phyloP scores from a whole-genome alignment of 2,113 vertebrate species.

The Grus americana region DNA sequence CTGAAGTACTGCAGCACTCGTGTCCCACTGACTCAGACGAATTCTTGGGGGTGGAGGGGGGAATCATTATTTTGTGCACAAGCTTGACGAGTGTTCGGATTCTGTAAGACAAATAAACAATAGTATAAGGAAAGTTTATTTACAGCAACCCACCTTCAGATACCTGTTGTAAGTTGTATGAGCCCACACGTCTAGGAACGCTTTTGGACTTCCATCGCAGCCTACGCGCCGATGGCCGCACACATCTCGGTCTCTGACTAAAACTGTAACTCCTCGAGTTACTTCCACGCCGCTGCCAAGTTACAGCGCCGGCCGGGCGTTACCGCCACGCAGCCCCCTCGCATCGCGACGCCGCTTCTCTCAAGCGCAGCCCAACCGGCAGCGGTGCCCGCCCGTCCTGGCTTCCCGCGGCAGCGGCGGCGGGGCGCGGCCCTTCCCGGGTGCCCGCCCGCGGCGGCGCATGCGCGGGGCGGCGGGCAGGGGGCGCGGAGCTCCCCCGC shows the following conservation, averaged over 20 bases:
- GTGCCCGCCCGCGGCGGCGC: background rate
- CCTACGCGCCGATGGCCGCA: rapidly evolving
- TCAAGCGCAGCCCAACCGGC: too few species aligned
- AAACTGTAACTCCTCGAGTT: background rate
- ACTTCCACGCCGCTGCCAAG: background rate
- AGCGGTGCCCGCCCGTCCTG: too few species aligned
- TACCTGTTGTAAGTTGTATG: background rate
- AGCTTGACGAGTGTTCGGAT: background rate
- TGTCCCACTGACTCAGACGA: background rate
- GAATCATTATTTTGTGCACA: background rate
- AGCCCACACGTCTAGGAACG: background rate
- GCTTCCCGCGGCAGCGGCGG: background rate
- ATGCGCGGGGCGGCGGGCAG: background rate
- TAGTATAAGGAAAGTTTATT: background rate
- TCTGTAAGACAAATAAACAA: conserved; percentile 10
- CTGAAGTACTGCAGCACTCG: background rate
- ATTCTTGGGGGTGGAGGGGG: background rate
- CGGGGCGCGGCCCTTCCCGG: background rate
- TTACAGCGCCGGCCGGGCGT: background rate
- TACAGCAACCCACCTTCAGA: background rate
- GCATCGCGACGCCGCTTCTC: background rate
- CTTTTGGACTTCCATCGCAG: background rate
- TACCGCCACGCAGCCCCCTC: background rate
- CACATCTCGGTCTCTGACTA: rapidly evolving
- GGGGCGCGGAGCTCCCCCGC: background rate